Conservation (phyloP, 2,797 vertebrate species). For the Spinibarbus caldwelli region DNA sequence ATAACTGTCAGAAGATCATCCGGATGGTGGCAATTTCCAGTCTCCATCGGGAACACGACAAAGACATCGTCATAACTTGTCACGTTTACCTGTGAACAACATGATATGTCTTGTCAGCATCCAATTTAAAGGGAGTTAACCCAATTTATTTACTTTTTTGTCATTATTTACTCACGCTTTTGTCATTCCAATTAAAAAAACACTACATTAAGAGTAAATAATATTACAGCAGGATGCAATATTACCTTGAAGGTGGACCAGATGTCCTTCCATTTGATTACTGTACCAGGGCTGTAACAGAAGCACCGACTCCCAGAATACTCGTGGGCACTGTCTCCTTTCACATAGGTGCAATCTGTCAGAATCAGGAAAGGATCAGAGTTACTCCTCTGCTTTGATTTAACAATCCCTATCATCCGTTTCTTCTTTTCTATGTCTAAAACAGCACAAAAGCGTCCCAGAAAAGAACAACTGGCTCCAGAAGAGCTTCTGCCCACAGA, state of each 20-base stretch:
- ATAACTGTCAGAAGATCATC: constrained; percentile 35
- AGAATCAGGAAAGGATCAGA: constrained; percentile 19
- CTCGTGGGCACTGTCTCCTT: constrained; percentile 38
- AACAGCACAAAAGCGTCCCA: neutral
- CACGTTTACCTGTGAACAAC: constrained; percentile 56
- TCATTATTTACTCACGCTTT: neutral
- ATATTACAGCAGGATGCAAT: neutral
- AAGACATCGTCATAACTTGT: constrained; percentile 45
- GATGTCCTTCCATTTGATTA: constrained; percentile 65
- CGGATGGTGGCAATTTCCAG: constrained; percentile 41
- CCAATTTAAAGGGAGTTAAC: neutral
- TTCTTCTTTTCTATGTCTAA: neutral
- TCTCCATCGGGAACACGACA: constrained; percentile 59
- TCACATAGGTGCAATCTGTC: constrained; percentile 62
- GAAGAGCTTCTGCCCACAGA: constrained; percentile 10
- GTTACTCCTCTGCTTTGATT: constrained; percentile 22
- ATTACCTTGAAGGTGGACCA: constrained; percentile 68
- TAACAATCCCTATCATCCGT: neutral
- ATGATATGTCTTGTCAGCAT: neutral
- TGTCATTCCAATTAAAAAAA: neutral
- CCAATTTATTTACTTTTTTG: neutral
- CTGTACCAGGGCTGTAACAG: constrained; percentile 61
- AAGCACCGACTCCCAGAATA: constrained; percentile 65
- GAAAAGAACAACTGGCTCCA: neutral
- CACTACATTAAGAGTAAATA: constrained; percentile 4